These are phyloP conservation scores for Cartodere bifasciata DNA, from an alignment of 2,888 invertebrate genomes.

Conservation along the genomic window DNA sequence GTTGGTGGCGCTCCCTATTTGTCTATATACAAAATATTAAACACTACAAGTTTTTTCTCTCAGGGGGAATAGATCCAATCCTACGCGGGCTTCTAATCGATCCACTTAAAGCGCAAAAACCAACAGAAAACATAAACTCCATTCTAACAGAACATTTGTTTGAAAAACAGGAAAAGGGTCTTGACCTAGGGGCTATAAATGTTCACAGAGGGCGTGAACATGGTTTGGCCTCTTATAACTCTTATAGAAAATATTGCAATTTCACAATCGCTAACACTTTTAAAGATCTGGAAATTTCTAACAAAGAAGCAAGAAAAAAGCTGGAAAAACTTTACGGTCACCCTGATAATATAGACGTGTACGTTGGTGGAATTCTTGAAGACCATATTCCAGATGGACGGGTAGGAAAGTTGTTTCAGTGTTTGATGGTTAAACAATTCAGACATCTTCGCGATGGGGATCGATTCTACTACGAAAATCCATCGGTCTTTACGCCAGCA, in stretches of 20 bases:
- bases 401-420: slow-evolving; percentile 87
- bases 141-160: slow-evolving; percentile 91
- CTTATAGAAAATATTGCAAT: slow-evolving; percentile 79
- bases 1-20: no score
- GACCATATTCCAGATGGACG: slow-evolving; percentile 75
- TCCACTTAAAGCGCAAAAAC: slow-evolving; percentile 78
- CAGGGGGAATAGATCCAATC: slow-evolving; percentile 94
- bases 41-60: no score
- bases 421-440: slow-evolving; percentile 91
- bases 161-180: slow-evolving; percentile 75
- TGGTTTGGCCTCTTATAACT: slow-evolving; percentile 80
- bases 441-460: slow-evolving; percentile 81
- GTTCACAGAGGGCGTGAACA: slow-evolving; percentile 92
- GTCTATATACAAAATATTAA: no score
- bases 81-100: slow-evolving; percentile 81
- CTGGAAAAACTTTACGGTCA: slow-evolving; percentile 80
- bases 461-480: slow-evolving; percentile 92
- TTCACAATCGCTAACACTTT: slow-evolving; percentile 67
- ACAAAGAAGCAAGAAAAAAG: slow-evolving; percentile 54
- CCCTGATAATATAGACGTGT: slow-evolving; percentile 90
- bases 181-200: slow-evolving; percentile 93
- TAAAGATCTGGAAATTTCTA: slow-evolving; percentile 81
- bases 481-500: slow-evolving; percentile 67
- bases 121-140: slow-evolving; percentile 80
- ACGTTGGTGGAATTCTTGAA: slow-evolving; percentile 92